phyloP scores from a whole-genome alignment of 1,140 invertebrate genomes.

The Philotrypesis tridentata region DNA sequence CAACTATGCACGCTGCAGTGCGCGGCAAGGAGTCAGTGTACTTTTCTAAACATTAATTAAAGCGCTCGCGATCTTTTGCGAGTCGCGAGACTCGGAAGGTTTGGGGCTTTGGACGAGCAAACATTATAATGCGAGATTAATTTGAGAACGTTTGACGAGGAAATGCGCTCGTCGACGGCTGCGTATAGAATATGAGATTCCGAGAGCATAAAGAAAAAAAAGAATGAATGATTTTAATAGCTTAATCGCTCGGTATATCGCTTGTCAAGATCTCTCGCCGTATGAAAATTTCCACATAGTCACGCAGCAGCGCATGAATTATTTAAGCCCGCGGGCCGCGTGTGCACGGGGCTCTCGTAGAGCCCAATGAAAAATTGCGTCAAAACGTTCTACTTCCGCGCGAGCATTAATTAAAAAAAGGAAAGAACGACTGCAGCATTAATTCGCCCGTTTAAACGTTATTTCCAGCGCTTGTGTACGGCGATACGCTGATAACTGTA shows the following conservation, averaged over 20 bases:
- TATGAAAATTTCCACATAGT: neutral
- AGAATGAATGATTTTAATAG: neutral
- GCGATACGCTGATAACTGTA: no score
- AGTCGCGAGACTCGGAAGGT: neutral
- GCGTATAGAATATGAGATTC: neutral
- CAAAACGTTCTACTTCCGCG: neutral
- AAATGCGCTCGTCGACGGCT: neutral
- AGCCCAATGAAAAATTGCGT: neutral
- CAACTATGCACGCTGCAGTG: neutral
- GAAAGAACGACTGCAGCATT: neutral
- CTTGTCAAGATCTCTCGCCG: neutral
- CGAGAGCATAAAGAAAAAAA: neutral
- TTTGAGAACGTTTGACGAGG: neutral
- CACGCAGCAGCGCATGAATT: neutral
- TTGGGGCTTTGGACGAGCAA: no score
- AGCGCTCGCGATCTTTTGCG: neutral
- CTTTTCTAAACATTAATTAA: slow-evolving; percentile 16
- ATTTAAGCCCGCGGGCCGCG: neutral
- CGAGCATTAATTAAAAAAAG: no score
- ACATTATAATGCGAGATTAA: neutral
- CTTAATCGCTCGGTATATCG: neutral
- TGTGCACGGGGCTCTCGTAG: neutral
- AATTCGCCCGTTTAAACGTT: neutral
- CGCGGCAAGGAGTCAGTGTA: neutral
- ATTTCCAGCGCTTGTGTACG: neutral